These are phyloP conservation scores for Notocelia uddmanniana DNA, from an alignment of 2,888 invertebrate genomes.

Conservation along the genomic window DNA sequence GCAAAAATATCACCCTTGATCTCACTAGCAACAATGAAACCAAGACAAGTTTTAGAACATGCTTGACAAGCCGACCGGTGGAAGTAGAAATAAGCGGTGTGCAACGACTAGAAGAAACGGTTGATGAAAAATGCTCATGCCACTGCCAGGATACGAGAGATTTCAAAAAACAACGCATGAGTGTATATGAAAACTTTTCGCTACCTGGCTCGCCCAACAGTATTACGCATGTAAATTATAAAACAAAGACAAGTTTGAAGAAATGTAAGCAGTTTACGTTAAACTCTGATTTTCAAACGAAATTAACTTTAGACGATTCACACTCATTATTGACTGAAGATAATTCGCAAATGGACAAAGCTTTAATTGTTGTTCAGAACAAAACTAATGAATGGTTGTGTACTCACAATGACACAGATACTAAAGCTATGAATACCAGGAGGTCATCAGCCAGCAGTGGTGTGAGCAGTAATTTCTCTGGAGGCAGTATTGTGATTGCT, in stretches of 20 bases:
- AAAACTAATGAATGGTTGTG: slow-evolving; percentile 75
- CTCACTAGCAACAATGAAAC: slow-evolving; percentile 62
- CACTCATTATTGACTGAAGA: slow-evolving; percentile 59
- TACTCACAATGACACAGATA: slow-evolving; percentile 54
- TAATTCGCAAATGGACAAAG: slow-evolving; percentile 66
- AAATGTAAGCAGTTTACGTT: slow-evolving; percentile 53
- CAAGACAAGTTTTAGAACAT: slow-evolving; percentile 69
- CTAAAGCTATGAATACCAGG: slow-evolving; percentile 67
- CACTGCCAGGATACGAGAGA: slow-evolving; percentile 49
- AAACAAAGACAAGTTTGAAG: slow-evolving; percentile 69
- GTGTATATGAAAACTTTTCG: slow-evolving; percentile 77
- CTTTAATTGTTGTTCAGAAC: slow-evolving; percentile 72
- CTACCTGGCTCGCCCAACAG: slow-evolving; percentile 75
- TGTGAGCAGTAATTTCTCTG: slow-evolving; percentile 75
- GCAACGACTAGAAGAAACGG: slow-evolving; percentile 61
- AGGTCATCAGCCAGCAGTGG: slow-evolving; percentile 80
- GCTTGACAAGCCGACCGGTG: slow-evolving; percentile 60
- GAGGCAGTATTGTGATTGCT: slow-evolving; percentile 80
- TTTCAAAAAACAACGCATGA: slow-evolving; percentile 59
- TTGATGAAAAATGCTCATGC: slow-evolving; percentile 54
- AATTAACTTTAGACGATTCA: slow-evolving; percentile 50
- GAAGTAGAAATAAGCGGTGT: slow-evolving; percentile 73
- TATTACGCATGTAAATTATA: slow-evolving; percentile 75
- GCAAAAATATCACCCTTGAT: slow-evolving; percentile 64
- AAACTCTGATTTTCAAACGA: slow-evolving; percentile 49